Evolutionary conservation across 1,140 invertebrate genomes (phyloP).

Genomic region (Drosophila busckii): DNA sequence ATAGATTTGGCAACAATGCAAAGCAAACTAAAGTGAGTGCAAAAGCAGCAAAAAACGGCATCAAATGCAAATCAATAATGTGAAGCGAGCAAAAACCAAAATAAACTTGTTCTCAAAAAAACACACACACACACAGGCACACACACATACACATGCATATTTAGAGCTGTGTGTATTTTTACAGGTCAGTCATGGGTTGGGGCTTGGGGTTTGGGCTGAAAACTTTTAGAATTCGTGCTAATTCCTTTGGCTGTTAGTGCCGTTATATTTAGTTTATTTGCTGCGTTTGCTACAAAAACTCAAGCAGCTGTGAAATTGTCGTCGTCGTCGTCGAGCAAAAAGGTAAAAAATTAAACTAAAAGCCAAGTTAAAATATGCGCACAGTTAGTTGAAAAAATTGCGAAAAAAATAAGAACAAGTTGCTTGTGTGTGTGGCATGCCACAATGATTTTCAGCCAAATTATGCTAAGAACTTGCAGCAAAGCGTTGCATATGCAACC

Average conservation of each 20-base stretch:
- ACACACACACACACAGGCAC: neutral
- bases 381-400: too few relatives aligned
- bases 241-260: slow-evolving; percentile 6
- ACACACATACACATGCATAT: slow-evolving; percentile 8
- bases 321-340: too few relatives aligned
- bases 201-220: neutral
- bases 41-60: slow-evolving; percentile 7
- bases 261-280: slow-evolving; percentile 2
- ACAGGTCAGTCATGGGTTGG: slow-evolving; percentile 13
- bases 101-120: slow-evolving; percentile 42
- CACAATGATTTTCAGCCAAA: too few relatives aligned
- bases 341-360: slow-evolving; percentile 4
- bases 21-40: neutral
- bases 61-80: slow-evolving; percentile 59
- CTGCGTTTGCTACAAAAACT: neutral
- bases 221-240: slow-evolving; percentile 22
- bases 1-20: slow-evolving; percentile 38
- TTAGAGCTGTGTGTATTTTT: too few relatives aligned
- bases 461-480: too few relatives aligned
- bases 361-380: slow-evolving; percentile 28
- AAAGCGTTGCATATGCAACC: too few relatives aligned
- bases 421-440: too few relatives aligned
- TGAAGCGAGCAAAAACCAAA: slow-evolving; percentile 53
- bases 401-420: too few relatives aligned
- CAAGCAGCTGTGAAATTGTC: slow-evolving; percentile 36